These are phyloP conservation scores for Ichneumoninae sp. DNA, from an alignment of 2,888 invertebrate genomes.

Conservation along the genomic window DNA sequence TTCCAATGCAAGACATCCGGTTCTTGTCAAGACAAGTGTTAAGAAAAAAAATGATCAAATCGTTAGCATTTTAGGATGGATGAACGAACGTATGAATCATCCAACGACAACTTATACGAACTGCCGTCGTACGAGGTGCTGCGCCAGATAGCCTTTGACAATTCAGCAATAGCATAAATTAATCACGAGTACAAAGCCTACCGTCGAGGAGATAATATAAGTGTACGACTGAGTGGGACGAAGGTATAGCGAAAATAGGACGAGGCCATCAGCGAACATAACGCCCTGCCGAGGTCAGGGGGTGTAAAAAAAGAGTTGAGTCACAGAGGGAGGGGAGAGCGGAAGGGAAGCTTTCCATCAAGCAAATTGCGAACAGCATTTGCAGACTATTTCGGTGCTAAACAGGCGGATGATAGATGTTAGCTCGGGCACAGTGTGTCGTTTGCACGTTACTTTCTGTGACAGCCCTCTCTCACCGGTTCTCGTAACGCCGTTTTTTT, in stretches of 20 bases:
- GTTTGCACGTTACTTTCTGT: constrained; percentile 31
- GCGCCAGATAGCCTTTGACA: neutral
- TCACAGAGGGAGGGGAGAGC: neutral
- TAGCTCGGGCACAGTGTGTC: constrained; percentile 33
- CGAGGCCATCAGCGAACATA: constrained; percentile 21
- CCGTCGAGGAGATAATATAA: constrained; percentile 26
- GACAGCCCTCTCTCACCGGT: constrained; percentile 26
- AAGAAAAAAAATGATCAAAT: neutral
- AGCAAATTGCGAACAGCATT: constrained; percentile 53
- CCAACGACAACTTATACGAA: neutral
- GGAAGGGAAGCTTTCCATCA: constrained; percentile 46
- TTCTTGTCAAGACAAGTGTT: neutral
- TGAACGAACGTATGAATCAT: neutral
- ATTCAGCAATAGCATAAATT: neutral
- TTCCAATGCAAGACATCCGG: neutral
- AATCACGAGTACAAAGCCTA: neutral
- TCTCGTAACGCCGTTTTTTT: neutral
- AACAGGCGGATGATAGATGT: constrained; percentile 53
- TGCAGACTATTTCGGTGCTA: constrained; percentile 46
- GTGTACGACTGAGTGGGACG: neutral
- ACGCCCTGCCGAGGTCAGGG: constrained; percentile 3
- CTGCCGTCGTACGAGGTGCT: no score
- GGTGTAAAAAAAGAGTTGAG: constrained; percentile 16
- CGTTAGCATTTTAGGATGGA: neutral
- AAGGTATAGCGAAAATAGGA: constrained; percentile 19